A percentile compares a stretch with the other conserved stretches of the same genome.
Evolutionary conservation across 2,113 vertebrate genomes (phyloP).

Genomic region (Herpailurus yagouaroundi): DNA sequence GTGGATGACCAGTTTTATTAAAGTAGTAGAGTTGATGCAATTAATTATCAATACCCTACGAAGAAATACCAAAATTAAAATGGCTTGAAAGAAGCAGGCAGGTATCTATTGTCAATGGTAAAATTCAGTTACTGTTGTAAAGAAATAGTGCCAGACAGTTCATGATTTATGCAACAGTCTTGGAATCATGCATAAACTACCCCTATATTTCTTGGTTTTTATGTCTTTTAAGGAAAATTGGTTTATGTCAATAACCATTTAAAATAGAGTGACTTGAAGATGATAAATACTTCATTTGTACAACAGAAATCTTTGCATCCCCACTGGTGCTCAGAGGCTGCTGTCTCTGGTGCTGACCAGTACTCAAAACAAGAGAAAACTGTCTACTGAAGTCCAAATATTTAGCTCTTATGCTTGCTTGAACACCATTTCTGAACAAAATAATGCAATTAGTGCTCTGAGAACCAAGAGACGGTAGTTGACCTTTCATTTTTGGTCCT

Average conservation of each 20-base stretch:
- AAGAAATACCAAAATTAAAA: conserved; percentile 69
- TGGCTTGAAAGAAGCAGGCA: conserved; percentile 1
- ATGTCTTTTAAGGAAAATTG: background rate
- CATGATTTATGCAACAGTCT: background rate
- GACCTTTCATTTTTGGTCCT: background rate
- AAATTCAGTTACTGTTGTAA: conserved; percentile 14
- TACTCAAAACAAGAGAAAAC: background rate
- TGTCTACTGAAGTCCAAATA: background rate
- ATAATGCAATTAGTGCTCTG: background rate
- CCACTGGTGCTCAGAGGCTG: background rate
- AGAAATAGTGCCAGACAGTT: background rate
- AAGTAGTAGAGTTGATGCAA: conserved; percentile 67
- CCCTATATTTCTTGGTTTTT: background rate
- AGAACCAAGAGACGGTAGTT: background rate
- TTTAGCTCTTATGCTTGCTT: background rate
- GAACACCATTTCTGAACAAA: background rate
- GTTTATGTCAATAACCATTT: background rate
- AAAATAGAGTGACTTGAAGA: background rate
- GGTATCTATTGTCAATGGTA: background rate
- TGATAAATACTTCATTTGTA: background rate
- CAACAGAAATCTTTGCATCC: background rate
- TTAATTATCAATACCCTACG: conserved; percentile 75
- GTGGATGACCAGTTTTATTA: conserved; percentile 78
- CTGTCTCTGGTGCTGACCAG: background rate
- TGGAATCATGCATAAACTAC: background rate